phyloP scores from a whole-genome alignment of 2,888 invertebrate genomes.

The Dynastes maya region DNA sequence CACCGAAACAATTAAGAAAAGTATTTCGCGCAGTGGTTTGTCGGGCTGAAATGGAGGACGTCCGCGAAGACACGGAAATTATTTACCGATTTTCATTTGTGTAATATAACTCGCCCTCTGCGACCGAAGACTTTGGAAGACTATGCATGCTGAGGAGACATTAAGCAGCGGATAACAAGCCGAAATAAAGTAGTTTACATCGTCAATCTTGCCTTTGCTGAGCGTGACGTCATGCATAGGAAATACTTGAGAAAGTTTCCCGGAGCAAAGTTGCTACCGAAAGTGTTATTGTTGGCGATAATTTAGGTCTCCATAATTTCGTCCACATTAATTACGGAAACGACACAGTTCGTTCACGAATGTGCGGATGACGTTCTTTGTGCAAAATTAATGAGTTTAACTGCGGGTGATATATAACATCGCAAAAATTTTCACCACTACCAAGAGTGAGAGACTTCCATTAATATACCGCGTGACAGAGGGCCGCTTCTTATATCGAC shows the following conservation, averaged over 20 bases:
- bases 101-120: conserved; percentile 27
- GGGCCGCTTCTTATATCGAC: conserved; percentile 41
- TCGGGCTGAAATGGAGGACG: conserved; percentile 4
- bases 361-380: conserved; percentile 67
- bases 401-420: conserved; percentile 54
- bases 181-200: conserved; percentile 60
- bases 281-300: conserved; percentile 63
- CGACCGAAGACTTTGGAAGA: conserved; percentile 32
- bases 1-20: conserved; percentile 39
- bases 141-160: conserved; percentile 56
- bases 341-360: conserved; percentile 65
- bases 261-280: conserved; percentile 59
- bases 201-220: conserved; percentile 59
- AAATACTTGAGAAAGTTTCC: conserved; percentile 64
- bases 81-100: conserved; percentile 41
- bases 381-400: conserved; percentile 66
- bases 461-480: conserved; percentile 45
- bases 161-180: conserved; percentile 57
- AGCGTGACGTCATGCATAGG: conserved; percentile 57
- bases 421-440: conserved; percentile 48
- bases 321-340: conserved; percentile 67
- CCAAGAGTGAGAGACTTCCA: conserved; percentile 28
- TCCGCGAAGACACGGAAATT: conserved; percentile 40
- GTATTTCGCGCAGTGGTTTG: conserved; percentile 21
- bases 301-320: conserved; percentile 61